Percentiles rank a stretch among this genome's conserved stretches.
These are phyloP conservation scores for Sminthurinus signatus DNA, from an alignment of 1,140 invertebrate species.

Conservation along the genomic window DNA sequence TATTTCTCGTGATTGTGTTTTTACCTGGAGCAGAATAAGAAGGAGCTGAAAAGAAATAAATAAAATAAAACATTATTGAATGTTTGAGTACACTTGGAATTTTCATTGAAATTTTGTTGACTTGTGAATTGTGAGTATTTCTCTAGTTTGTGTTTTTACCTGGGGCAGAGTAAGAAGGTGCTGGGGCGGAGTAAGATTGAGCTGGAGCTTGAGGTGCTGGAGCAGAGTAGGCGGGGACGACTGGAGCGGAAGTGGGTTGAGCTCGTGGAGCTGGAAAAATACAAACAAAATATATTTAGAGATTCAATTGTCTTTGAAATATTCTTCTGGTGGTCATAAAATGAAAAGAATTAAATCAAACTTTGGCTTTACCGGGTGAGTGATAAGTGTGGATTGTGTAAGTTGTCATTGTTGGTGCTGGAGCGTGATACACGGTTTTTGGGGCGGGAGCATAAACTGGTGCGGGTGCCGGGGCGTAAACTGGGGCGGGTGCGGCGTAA, in stretches of 20 bases:
- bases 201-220: not conserved
- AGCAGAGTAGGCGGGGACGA: not conserved
- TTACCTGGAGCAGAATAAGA: too few relatives aligned
- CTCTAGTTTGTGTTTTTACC: not conserved
- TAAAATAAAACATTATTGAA: not conserved
- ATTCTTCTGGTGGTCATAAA: too few relatives aligned
- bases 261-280: too few relatives aligned
- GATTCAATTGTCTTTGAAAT: too few relatives aligned
- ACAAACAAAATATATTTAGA: too few relatives aligned
- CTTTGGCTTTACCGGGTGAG: too few relatives aligned
- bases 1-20: too few relatives aligned
- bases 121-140: not conserved
- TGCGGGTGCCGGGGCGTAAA: not conserved
- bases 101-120: not conserved
- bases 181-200: not conserved
- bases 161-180: not conserved
- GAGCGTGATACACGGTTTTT: not conserved
- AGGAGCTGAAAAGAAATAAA: not conserved
- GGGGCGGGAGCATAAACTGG: not conserved
- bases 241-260: not conserved
- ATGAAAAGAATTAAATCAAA: too few relatives aligned
- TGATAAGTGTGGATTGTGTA: too few relatives aligned
- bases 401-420: not conserved
- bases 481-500: not conserved
- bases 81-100: not conserved